These are phyloP conservation scores for Erpetoichthys calabaricus DNA, from an alignment of 2,797 vertebrate species.

Conservation along the genomic window DNA sequence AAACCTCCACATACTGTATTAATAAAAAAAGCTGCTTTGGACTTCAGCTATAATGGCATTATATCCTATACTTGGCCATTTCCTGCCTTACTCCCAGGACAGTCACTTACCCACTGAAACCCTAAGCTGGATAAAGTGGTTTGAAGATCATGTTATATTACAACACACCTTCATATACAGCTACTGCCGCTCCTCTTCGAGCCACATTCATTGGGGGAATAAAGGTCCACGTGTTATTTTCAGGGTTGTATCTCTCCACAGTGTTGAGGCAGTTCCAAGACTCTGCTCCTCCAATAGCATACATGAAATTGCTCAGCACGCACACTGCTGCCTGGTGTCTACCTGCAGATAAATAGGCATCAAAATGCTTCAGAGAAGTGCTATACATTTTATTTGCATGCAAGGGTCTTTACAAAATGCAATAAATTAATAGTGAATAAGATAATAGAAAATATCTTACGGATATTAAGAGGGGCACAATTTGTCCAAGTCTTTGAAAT, in stretches of 20 bases:
- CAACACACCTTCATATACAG: slow-evolving; percentile 63
- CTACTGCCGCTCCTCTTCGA: slow-evolving; percentile 77
- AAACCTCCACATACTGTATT: too few species aligned
- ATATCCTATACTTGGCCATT: too few species aligned
- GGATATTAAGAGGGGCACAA: slow-evolving; percentile 84
- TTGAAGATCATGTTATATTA: too few species aligned
- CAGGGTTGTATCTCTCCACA: slow-evolving; percentile 84
- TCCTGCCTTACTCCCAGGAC: too few species aligned
- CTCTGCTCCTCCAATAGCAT: slow-evolving; percentile 86
- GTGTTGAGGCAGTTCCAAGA: slow-evolving; percentile 96
- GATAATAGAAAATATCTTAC: slow-evolving; percentile 43
- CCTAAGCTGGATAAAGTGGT: too few species aligned
- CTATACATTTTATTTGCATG: too few species aligned
- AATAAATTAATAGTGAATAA: too few species aligned
- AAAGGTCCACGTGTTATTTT: slow-evolving; percentile 91
- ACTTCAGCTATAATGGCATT: too few species aligned
- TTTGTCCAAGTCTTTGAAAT: slow-evolving; percentile 78
- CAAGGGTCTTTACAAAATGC: too few species aligned
- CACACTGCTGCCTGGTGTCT: slow-evolving; percentile 92
- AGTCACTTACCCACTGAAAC: too few species aligned
- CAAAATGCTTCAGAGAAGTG: neutral
- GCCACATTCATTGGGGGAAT: slow-evolving; percentile 91
- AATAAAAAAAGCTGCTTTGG: too few species aligned
- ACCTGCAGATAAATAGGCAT: slow-evolving; percentile 42
- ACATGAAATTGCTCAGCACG: slow-evolving; percentile 78